Base-by-base conservation (phyloP, 2,888 invertebrate species). In the Pachliopta kotzebuea region DNA sequence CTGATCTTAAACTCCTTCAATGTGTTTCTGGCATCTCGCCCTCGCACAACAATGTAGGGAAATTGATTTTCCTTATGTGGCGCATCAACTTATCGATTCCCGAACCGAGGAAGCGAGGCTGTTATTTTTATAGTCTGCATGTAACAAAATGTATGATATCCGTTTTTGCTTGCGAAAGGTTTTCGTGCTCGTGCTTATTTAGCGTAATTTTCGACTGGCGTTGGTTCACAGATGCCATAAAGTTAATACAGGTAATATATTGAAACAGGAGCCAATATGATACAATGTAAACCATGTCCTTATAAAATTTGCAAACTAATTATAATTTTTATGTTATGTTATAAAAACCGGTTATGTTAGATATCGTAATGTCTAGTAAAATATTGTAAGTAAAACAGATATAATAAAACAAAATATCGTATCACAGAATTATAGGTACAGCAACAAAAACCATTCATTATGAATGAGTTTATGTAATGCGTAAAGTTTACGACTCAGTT, bases 61-160 rank as follows among this genome's bases (percentile, higher is more conserved):
- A 84, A 84, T 82, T 81, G 76, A 79, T 79, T 82, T 80, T 80
- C 78, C 75, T 76, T 79, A 81, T 75, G 76, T 75, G 76, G 75
- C 70, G 72, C 77, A 74, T 76, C 75, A 74, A 76, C 73, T 77
- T 80, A 81, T 82, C 77, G 77, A 80, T 80, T 78, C 73, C 75
- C 72, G 70, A 72, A 68, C 72, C 74, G 71, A 76, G 72, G 74
- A 71, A 72, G 71, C 76, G 72, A 74, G 73, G 72, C 70, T 72
- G 72, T 76, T 80, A 79, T 76, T 78, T 80, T 80, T 78, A 77
- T 76, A 72, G 72, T 68, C 56, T 58, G 64, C 61, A 29, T 58
- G 57, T 67, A 70, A 65, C 66, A 71, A 73, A 72, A 72, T 73
- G 74, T 71, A 70, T 70, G 71, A 73, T 72, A 70, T 70, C 66